Percentiles rank a stretch among this genome's conserved stretches.
Conservation (phyloP, 2,888 invertebrate genomes). For the Colostygia pectinataria region DNA sequence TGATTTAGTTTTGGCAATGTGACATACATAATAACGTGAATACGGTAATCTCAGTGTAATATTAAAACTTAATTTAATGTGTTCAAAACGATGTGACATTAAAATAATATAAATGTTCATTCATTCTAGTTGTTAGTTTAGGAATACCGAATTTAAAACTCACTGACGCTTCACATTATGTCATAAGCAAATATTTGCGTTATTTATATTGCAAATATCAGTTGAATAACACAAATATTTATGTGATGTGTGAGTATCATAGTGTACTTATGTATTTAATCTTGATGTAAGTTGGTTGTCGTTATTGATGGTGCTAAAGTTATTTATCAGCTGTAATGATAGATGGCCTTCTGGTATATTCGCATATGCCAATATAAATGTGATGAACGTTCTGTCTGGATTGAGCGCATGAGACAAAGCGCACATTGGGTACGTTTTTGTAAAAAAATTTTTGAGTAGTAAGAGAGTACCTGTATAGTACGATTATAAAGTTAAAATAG, state of each 20-base stretch:
- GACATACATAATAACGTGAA: no score
- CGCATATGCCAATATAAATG: conserved; percentile 1
- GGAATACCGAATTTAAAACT: conserved; percentile 69
- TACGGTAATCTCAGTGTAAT: conserved; percentile 27
- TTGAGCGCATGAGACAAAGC: neutral
- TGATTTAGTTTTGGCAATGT: neutral
- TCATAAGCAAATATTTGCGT: neutral
- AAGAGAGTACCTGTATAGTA: no score
- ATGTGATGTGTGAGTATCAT: neutral
- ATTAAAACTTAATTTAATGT: conserved; percentile 43
- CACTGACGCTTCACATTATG: conserved; percentile 9
- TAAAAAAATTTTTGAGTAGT: no score
- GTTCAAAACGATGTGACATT: conserved; percentile 51
- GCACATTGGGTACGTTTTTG: no score
- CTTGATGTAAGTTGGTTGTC: conserved; percentile 32
- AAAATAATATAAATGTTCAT: conserved; percentile 45
- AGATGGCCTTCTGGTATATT: no score
- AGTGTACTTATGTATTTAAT: conserved; percentile 4
- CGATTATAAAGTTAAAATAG: no score
- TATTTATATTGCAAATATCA: no score
- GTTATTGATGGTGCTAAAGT: conserved; percentile 65
- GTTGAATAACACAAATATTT: no score
- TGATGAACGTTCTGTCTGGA: conserved; percentile 3
- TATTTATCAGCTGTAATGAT: conserved; percentile 53
- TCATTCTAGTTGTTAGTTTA: conserved; percentile 49